These are phyloP conservation scores for Sphaeridia pumilis DNA, from an alignment of 2,888 invertebrate genomes.

Conservation along the genomic window DNA sequence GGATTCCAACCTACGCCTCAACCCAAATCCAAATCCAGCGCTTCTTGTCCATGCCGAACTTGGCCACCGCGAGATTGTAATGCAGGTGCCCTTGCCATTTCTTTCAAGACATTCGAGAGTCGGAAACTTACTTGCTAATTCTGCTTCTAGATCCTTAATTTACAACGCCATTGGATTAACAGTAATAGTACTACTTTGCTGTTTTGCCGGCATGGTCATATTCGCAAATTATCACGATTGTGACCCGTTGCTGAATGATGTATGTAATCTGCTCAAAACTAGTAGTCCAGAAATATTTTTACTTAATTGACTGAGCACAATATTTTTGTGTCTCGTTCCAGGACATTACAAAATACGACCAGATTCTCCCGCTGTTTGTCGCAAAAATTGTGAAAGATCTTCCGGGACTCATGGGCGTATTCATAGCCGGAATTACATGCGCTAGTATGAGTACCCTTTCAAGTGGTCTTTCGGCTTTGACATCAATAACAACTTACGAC, in stretches of 20 bases:
- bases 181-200: slow-evolving; percentile 36
- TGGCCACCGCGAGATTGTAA: slow-evolving; percentile 13
- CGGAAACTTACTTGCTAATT: too few species aligned
- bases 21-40: slow-evolving; percentile 23
- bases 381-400: slow-evolving; percentile 39
- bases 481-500: slow-evolving; percentile 46
- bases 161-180: slow-evolving; percentile 40
- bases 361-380: slow-evolving; percentile 45
- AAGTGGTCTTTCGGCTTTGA: slow-evolving; percentile 46
- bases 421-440: slow-evolving; percentile 29
- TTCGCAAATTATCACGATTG: slow-evolving; percentile 19
- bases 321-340: slow-evolving; percentile 4
- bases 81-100: neutral
- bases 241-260: slow-evolving; percentile 17
- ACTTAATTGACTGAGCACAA: neutral
- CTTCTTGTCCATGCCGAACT: slow-evolving; percentile 18
- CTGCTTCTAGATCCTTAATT: slow-evolving; percentile 23
- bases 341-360: slow-evolving; percentile 17
- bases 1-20: slow-evolving; percentile 19
- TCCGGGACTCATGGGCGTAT: slow-evolving; percentile 22
- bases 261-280: neutral
- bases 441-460: slow-evolving; percentile 42
- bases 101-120: too few species aligned
- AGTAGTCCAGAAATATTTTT: neutral
- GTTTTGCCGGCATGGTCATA: slow-evolving; percentile 17